Conservation (phyloP, 1,140 invertebrate species). For the Diorhabda sublineata region DNA sequence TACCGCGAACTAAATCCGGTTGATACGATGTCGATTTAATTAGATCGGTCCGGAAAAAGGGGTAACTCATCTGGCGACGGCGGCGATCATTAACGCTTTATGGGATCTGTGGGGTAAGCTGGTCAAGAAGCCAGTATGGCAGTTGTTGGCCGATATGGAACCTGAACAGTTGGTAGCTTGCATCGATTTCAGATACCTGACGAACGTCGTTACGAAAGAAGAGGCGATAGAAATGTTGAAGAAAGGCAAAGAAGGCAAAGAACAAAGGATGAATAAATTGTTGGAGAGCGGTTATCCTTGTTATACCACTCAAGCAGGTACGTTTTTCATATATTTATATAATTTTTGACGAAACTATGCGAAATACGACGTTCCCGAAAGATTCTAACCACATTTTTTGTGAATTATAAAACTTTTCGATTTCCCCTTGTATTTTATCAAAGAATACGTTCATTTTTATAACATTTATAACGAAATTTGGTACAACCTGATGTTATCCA, state of each 20-base stretch:
- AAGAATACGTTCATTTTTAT: too few relatives aligned
- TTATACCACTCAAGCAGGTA: constrained; percentile 73
- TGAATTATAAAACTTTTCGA: too few relatives aligned
- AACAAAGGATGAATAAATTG: constrained; percentile 57
- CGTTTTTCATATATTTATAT: background rate
- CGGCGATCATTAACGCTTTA: constrained; percentile 81
- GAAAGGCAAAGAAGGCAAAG: constrained; percentile 55
- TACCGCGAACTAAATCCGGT: too few relatives aligned
- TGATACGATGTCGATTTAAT: too few relatives aligned
- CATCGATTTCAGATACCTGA: constrained; percentile 82
- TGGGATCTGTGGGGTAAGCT: constrained; percentile 89
- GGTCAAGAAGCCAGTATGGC: constrained; percentile 84
- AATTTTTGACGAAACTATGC: too few relatives aligned
- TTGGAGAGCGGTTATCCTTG: constrained; percentile 65
- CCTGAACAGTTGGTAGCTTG: constrained; percentile 77
- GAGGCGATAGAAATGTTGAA: constrained; percentile 75
- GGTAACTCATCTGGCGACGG: constrained; percentile 81
- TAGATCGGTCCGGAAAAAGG: constrained; percentile 91
- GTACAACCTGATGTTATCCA: too few relatives aligned
- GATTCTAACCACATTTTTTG: too few relatives aligned
- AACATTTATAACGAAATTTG: too few relatives aligned
- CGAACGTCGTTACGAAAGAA: constrained; percentile 74
- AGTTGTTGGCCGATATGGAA: constrained; percentile 73
- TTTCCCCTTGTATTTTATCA: too few relatives aligned
- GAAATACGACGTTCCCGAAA: too few relatives aligned